Percentiles rank a stretch among this genome's conserved stretches.
These are phyloP conservation scores for Cyanoderma ruficeps DNA, from an alignment of 2,113 vertebrate genomes.

Conservation along the genomic window DNA sequence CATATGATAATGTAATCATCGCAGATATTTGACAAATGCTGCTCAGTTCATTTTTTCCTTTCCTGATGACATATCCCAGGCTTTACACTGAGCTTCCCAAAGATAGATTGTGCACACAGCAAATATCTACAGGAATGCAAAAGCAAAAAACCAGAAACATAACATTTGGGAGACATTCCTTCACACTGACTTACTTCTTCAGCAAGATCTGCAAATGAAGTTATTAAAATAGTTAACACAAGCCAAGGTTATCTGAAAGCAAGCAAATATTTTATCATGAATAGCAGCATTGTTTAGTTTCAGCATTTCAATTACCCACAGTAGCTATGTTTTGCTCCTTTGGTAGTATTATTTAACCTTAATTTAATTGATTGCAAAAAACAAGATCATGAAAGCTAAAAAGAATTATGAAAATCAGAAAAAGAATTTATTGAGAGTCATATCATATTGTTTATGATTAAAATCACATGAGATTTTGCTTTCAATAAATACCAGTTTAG, in stretches of 20 bases:
- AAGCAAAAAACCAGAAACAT: conserved; percentile 32
- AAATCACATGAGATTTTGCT: neutral
- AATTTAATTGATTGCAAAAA: neutral
- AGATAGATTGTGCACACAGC: conserved; percentile 33
- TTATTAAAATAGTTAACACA: neutral
- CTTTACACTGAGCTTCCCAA: conserved; percentile 37
- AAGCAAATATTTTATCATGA: neutral
- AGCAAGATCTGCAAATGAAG: conserved; percentile 23
- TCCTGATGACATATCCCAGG: conserved; percentile 61
- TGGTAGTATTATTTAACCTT: neutral
- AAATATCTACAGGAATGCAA: conserved; percentile 31
- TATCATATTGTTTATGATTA: neutral
- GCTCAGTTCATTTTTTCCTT: conserved; percentile 53
- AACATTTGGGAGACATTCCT: neutral
- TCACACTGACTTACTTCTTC: neutral
- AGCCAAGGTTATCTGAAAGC: neutral
- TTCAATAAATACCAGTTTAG: neutral
- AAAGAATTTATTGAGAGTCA: neutral
- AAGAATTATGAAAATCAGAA: neutral
- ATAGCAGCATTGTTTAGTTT: neutral
- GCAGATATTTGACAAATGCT: conserved; percentile 58
- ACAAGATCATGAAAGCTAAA: neutral
- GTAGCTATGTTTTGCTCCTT: neutral
- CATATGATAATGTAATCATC: conserved; percentile 68
- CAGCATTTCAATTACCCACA: neutral